Evolutionary conservation across 2,888 invertebrate genomes (phyloP), one percentile per base, ranked within the genome.

Genomic region (Trypoxylon attenuatum): DNA sequence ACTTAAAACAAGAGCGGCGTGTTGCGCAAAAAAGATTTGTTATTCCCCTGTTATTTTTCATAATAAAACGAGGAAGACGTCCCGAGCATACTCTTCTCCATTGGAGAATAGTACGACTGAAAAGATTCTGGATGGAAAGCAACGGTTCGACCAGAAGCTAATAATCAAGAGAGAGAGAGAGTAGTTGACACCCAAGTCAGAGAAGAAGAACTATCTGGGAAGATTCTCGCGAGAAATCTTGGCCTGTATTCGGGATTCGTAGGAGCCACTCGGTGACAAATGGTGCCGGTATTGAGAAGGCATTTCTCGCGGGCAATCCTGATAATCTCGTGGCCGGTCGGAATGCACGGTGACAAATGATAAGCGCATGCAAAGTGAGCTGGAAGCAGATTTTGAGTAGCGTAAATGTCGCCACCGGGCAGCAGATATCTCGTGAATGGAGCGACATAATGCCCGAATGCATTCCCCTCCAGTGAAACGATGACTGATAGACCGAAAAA

Each of bases 391-490:
- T 49, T 67, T 69, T 67, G 59, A 69, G 68, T 66, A 47, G 71
- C 59, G 65, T 67, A 68, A 72, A 69, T 71, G 72, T 74, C 66
- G 70, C 71, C 66, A 63, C 69, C 69, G 71, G 64, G 61, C 66
- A 60, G 27, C 49, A 59, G 58, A 75, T 63, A 56, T 57, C 50
- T 54, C 33, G 47, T 80, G 74, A 82, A 84, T 82, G 73, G 72
- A 67, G 75, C 77, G 74, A 79, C 82, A 82, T 82, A 83, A 83
- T 78, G 81, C 80, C 81, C 76, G 74, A 69, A 64, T 71, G 81
- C 75, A 61, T 78, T 73, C 74, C 69, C 75, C 53, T 56, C 65
- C 59, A 66, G 57, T 55, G 57, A 62, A 33, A 56, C 69, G 78
- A 80, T 81, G 82, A 82, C 75, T 76, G 82, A 82, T 82, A 77